Base-by-base conservation (phyloP, 1,140 invertebrate genomes). In the Eciton burchellii region DNA sequence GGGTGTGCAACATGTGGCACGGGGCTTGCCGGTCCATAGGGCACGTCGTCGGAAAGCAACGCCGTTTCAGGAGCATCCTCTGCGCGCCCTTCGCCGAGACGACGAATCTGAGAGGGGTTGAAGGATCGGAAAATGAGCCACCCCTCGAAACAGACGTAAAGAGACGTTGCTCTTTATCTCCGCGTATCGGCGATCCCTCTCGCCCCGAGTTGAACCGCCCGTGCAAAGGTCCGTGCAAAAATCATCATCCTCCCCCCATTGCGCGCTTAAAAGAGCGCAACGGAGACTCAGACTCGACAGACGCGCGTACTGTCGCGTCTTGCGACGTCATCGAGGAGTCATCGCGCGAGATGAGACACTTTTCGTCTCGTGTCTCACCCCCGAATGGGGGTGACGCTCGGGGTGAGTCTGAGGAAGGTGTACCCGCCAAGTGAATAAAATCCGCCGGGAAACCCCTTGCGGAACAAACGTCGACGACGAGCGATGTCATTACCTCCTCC, bases 1-100 rank as follows among this genome's bases (percentile, higher is more conserved):
- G 79, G 89, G 87, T 82, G 88, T 90, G 91, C 92, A 93, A 93
- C 92, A 93, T 91, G 92, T 93, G 92, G 92, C 88, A 92, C 71
- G 90, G 85, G 87, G 88, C 65, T 77, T 57, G 54, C 35, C 19
- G 70, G 41, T 60, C 65, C 57, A 62, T 6, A 41, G 43, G 68
- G 29, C 56, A 62, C 60, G n/a, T 63, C 72, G 12, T 76, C 59
- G 74, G 70, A 79, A 79, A 79, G 35, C 45, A 45, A 79, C 6
- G 63, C 11, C 43, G 19, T 43, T 65, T 47, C 14, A 57, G 56
- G 12, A 47, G 35, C 66, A 16, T 45, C 8, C n/a, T 1, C 59
- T 21, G 21, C 26, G 8, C 12, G 26, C 43, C 19, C 63, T 43
- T 68, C 21, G 49, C 11, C 21, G 21, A 35, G n/a, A 79, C 21